Percentiles rank a stretch among this genome's conserved stretches.
Conservation (phyloP, 2,888 invertebrate species). For the Cryptocheilus praepositus region DNA sequence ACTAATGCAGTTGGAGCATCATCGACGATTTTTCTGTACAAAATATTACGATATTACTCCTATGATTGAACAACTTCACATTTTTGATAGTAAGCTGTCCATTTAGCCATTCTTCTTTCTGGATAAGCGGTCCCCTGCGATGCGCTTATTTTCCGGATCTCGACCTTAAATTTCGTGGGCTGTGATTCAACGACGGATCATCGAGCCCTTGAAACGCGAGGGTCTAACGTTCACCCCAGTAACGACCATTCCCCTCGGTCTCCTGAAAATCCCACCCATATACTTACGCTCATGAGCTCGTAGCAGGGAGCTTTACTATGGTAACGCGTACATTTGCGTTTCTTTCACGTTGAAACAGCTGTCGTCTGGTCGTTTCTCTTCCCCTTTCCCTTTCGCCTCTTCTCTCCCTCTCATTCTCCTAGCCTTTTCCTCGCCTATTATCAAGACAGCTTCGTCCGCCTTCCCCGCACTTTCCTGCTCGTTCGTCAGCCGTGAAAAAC, state of each 20-base stretch:
- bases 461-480: conserved; percentile 35
- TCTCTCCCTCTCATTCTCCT: not conserved
- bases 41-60: too few relatives aligned
- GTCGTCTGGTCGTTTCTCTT: conserved; percentile 33
- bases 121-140: too few relatives aligned
- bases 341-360: conserved; percentile 52
- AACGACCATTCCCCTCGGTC: conserved; percentile 33
- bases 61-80: too few relatives aligned
- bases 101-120: too few relatives aligned
- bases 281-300: conserved; percentile 7
- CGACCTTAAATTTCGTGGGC: conserved; percentile 25
- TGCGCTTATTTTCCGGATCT: too few relatives aligned
- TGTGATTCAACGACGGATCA: conserved; percentile 37
- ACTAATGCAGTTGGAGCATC: too few relatives aligned
- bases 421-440: conserved; percentile 11
- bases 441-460: too few relatives aligned
- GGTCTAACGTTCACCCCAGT: conserved; percentile 32
- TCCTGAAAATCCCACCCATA: conserved; percentile 58
- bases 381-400: conserved; percentile 13
- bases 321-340: conserved; percentile 10
- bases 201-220: conserved; percentile 30
- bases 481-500: not conserved
- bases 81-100: too few relatives aligned
- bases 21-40: too few relatives aligned
- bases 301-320: not conserved